Base-by-base conservation (phyloP, 2,888 invertebrate genomes). In the Pseudoips prasinana region DNA sequence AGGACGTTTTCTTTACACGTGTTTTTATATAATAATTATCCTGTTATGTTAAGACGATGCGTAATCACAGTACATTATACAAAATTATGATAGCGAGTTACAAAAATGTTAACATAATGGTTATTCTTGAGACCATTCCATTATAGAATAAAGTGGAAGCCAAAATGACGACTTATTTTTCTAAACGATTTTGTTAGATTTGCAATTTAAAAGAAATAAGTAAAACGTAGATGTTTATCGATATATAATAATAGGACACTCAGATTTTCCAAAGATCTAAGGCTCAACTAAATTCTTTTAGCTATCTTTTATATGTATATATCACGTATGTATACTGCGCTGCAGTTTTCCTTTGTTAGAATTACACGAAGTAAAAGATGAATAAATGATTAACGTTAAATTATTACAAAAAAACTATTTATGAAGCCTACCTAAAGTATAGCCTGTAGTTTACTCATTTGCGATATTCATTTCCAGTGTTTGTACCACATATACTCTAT, bases 101-200 rank as follows among this genome's bases (percentile, higher is more conserved):
- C 63, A 60, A 66, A 58, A 66, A 62, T 60, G 60, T 60, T 61
- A 47, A 59, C 58, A 62, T 56, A 68, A 77, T 83, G 85, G 84
- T 85, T 80, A 84, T 61, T 72, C 72, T 77, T 78, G 75, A 82
- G 74, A 84, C 87, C 85, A 87, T 88, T 88, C 87, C 88, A 87
- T 80, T 83, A 68, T 74, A 81, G 64, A 65, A 64, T 83, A 79
- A 78, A 76, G 77, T 81, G 75, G 80, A 86, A 81, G 87, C 86
- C 87, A 87, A 87, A 85, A 83, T 81, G 76, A 83, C 75, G 81
- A 86, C 79, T 87, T 88, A 87, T 87, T 88, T 88, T 88, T 88
- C 83, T 87, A 88, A 83, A 78, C 69, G 52, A 67, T 86, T 86
- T 87, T 88, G 84, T 88, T 87, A 86, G 76, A 82, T 77, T 81